Percentiles rank a stretch among this genome's conserved stretches.
Conservation (phyloP, 2,113 vertebrate genomes). For the Sula dactylatra region DNA sequence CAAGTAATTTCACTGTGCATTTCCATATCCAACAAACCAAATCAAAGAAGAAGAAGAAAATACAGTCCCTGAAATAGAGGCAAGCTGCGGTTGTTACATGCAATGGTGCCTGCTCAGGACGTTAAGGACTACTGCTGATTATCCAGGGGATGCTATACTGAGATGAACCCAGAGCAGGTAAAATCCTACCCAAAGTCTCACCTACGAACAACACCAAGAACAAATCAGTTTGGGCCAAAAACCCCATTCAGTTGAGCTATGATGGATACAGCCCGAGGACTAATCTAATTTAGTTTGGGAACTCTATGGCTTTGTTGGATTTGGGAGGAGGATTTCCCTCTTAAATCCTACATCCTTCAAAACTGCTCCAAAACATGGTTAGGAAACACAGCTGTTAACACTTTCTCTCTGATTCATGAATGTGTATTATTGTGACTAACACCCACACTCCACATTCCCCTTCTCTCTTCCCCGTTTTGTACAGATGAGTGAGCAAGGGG, state of each 20-base stretch:
- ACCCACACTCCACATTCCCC: not conserved
- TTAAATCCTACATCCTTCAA: not conserved
- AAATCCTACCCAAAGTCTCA: not conserved
- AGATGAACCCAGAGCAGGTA: not conserved
- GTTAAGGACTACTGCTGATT: not conserved
- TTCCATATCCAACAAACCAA: not conserved
- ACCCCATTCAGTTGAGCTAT: not conserved
- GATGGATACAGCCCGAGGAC: fast-evolving
- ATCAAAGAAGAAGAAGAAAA: not conserved
- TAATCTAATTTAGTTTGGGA: not conserved
- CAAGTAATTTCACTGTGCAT: not conserved
- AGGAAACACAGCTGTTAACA: not conserved
- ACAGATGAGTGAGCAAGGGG: not conserved
- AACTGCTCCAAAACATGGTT: not conserved
- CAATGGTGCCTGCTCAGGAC: not conserved
- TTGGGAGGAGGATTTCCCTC: not conserved
- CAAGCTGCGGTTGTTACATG: not conserved
- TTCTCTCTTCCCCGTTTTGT: not conserved
- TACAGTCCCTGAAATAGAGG: not conserved
- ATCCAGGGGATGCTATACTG: not conserved
- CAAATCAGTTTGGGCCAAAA: not conserved
- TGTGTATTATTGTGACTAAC: not conserved
- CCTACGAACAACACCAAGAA: not conserved
- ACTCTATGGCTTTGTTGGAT: not conserved
- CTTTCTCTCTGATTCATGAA: not conserved